These are phyloP conservation scores for Cactoblastis cactorum DNA, from an alignment of 2,888 invertebrate species.

Conservation along the genomic window DNA sequence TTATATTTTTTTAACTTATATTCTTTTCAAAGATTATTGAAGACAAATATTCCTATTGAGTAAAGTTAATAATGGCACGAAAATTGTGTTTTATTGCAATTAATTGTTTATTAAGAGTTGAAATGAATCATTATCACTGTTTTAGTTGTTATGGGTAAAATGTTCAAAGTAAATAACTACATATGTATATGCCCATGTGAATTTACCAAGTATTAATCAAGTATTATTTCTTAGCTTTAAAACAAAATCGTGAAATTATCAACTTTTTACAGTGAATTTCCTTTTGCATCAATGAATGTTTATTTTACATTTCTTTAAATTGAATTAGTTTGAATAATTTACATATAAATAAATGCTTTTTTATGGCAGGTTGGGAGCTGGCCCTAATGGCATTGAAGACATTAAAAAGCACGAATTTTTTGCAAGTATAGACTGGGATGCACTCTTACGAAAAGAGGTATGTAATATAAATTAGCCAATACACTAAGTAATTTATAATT, in stretches of 20 bases:
- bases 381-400: constrained; percentile 85
- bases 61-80: not conserved
- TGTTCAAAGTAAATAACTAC: not conserved
- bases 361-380: constrained; percentile 79
- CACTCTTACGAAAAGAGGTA: constrained; percentile 87
- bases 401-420: constrained; percentile 97
- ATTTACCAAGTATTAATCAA: too few relatives aligned
- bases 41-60: not conserved
- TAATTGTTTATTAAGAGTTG: not conserved
- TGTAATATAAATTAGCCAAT: constrained; percentile 15
- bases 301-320: not conserved
- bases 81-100: not conserved
- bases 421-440: constrained; percentile 95
- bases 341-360: not conserved
- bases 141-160: not conserved
- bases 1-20: constrained; percentile 10
- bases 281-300: not conserved
- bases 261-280: too few relatives aligned
- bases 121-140: not conserved
- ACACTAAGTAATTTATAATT: too few relatives aligned
- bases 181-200: too few relatives aligned
- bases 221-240: too few relatives aligned
- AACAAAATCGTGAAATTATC: too few relatives aligned
- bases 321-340: not conserved
- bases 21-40: not conserved